Evolutionary conservation across 2,888 invertebrate species (phyloP).

Genomic region (Epinotia ramella): DNA sequence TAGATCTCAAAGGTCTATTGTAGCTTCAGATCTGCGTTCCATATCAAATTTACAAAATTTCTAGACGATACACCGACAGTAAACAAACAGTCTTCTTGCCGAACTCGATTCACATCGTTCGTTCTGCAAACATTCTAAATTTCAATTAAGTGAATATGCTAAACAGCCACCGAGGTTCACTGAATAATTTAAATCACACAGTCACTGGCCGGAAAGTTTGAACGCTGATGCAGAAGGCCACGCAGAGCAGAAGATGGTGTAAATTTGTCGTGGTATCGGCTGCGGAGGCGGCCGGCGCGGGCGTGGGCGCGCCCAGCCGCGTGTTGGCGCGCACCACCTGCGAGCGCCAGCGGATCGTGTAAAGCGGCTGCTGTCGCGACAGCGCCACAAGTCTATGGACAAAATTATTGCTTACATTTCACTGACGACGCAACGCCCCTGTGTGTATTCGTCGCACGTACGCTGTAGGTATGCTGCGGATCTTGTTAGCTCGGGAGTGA

Average conservation of each 20-base stretch:
- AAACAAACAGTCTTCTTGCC: constrained; percentile 30
- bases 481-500: constrained; percentile 38
- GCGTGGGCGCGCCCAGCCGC: constrained; percentile 86
- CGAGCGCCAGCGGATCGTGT: constrained; percentile 89
- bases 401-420: constrained; percentile 36
- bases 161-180: constrained; percentile 33
- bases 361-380: constrained; percentile 88
- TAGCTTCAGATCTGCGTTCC: constrained; percentile 3
- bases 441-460: constrained; percentile 36
- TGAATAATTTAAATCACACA: constrained; percentile 29
- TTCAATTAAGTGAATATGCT: constrained; percentile 27
- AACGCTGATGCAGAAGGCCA: constrained; percentile 17
- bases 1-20: not conserved
- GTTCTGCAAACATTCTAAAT: constrained; percentile 10
- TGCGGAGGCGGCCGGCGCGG: constrained; percentile 84
- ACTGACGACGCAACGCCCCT: constrained; percentile 8
- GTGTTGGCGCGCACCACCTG: constrained; percentile 87
- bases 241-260: constrained; percentile 20
- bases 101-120: constrained; percentile 12
- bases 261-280: constrained; percentile 52
- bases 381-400: constrained; percentile 86
- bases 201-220: constrained; percentile 21
- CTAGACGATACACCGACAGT: constrained; percentile 4
- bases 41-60: constrained; percentile 33
- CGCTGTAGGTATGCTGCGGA: constrained; percentile 23